Conservation (phyloP, 1,140 invertebrate species). For the Cydia splendana region DNA sequence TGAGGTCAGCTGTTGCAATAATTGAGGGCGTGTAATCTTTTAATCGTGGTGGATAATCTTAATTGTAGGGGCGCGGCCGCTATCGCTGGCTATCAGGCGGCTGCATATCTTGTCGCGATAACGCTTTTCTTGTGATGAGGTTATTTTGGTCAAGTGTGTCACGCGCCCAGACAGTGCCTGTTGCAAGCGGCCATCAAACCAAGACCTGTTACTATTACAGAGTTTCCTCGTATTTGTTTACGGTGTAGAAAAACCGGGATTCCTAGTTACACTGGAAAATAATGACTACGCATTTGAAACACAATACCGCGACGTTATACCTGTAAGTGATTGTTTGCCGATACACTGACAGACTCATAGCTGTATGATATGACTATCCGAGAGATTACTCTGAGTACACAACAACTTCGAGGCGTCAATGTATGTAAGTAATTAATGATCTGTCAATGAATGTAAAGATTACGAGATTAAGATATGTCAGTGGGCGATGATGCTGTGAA, state of each 20-base stretch:
- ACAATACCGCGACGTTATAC: conserved; percentile 19
- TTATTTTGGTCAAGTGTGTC: conserved; percentile 34
- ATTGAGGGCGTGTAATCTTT: conserved; percentile 40
- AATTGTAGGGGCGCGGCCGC: conserved; percentile 61
- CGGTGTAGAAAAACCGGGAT: background rate
- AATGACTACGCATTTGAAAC: conserved; percentile 44
- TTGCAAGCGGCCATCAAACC: background rate
- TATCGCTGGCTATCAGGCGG: conserved; percentile 47
- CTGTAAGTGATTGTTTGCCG: conserved; percentile 29
- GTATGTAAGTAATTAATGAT: conserved; percentile 45
- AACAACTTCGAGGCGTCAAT: conserved; percentile 6
- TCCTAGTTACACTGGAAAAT: conserved; percentile 33
- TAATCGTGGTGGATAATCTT: conserved; percentile 57
- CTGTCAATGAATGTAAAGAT: conserved; percentile 43
- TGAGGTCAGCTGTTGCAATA: conserved; percentile 32
- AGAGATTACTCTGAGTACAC: conserved; percentile 22
- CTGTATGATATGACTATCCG: conserved; percentile 19
- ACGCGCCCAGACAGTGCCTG: conserved; percentile 33
- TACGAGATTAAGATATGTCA: conserved; percentile 39
- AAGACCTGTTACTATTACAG: background rate
- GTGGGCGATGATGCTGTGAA: conserved; percentile 42
- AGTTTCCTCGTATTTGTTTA: background rate
- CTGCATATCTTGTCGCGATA: conserved; percentile 41
- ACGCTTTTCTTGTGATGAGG: conserved; percentile 35
- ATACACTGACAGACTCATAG: conserved; percentile 27